Conservation (phyloP, 2,888 invertebrate genomes). For the Pelosia muscerda region DNA sequence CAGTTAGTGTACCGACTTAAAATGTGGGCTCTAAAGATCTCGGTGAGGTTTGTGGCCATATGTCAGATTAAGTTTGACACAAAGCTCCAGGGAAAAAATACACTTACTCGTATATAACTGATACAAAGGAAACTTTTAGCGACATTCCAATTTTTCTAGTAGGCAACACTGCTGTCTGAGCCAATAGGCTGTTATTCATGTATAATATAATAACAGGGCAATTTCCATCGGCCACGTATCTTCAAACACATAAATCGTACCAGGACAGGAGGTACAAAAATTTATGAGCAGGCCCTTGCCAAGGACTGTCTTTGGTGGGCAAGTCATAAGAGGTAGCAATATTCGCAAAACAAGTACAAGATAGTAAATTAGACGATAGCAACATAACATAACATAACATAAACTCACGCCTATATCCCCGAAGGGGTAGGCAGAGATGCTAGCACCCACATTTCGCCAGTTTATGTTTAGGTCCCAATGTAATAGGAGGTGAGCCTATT, state of each 20-base stretch:
- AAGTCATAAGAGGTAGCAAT: constrained; percentile 35
- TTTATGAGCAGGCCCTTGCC: constrained; percentile 61
- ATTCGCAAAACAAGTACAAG: neutral
- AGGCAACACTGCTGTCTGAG: constrained; percentile 23
- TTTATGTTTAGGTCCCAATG: too few species aligned
- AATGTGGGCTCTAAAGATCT: too few species aligned
- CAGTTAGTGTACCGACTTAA: too few species aligned
- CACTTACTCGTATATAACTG: neutral
- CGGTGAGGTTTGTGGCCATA: too few species aligned
- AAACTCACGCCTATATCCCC: too few species aligned
- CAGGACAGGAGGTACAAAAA: constrained; percentile 66
- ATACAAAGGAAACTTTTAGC: neutral
- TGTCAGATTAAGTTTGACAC: too few species aligned
- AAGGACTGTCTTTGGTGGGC: constrained; percentile 43
- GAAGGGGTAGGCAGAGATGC: too few species aligned
- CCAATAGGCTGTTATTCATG: constrained; percentile 30
- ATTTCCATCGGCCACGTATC: constrained; percentile 66
- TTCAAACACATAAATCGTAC: constrained; percentile 62
- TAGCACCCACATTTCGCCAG: too few species aligned
- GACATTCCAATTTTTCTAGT: constrained; percentile 18
- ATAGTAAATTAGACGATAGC: too few species aligned
- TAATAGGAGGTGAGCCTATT: too few species aligned
- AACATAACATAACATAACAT: too few species aligned
- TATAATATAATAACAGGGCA: constrained; percentile 59
- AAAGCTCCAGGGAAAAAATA: neutral